These are phyloP conservation scores for Charina bottae DNA, from an alignment of 2,113 vertebrate genomes.

Conservation along the genomic window DNA sequence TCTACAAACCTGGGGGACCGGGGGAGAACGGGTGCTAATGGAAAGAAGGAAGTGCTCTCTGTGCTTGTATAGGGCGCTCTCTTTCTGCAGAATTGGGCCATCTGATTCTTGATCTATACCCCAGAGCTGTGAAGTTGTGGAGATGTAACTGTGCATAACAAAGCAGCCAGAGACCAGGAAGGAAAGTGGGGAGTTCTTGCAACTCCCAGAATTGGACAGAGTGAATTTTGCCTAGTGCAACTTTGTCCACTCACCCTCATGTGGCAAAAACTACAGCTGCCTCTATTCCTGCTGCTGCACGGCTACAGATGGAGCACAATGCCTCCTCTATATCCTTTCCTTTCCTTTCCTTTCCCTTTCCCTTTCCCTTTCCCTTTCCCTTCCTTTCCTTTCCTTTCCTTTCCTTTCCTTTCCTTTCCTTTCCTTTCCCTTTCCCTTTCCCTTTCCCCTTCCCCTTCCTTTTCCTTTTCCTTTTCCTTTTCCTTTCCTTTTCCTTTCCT, in stretches of 20 bases:
- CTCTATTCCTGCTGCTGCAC: not conserved
- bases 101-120: not conserved
- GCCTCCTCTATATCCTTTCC: not conserved
- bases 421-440: too few species aligned
- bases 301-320: not conserved
- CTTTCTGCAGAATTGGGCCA: not conserved
- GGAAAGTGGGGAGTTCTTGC: not conserved
- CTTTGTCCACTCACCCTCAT: not conserved
- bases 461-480: too few species aligned
- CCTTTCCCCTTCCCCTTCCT: too few species aligned
- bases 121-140: not conserved
- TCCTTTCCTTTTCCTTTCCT: too few species aligned
- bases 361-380: too few species aligned
- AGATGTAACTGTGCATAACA: too few species aligned
- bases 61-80: not conserved
- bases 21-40: not conserved
- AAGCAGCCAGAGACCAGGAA: not conserved
- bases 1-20: not conserved
- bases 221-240: not conserved
- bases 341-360: too few species aligned
- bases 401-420: too few species aligned
- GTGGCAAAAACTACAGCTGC: not conserved
- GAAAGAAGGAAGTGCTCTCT: not conserved
- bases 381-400: too few species aligned
- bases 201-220: not conserved